phyloP scores from a whole-genome alignment of 2,113 vertebrate species.

The Noturus placidus region DNA sequence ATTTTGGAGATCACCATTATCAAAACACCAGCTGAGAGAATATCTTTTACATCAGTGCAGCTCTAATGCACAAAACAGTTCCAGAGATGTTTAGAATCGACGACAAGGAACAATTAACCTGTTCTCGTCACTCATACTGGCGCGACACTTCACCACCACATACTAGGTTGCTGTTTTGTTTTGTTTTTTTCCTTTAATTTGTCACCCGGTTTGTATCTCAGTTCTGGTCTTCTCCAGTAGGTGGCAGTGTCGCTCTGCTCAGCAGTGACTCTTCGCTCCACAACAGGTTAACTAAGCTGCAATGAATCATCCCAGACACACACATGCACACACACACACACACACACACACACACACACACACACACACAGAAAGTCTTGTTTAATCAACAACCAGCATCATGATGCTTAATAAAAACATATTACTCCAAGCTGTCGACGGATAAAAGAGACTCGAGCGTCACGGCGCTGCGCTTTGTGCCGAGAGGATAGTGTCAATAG shows the following conservation, averaged over 20 bases:
- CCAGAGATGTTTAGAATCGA: not conserved
- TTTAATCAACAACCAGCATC: constrained; percentile 39
- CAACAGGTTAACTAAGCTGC: constrained; percentile 35
- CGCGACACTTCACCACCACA: not conserved
- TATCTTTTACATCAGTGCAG: rapidly evolving
- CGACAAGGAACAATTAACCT: not conserved
- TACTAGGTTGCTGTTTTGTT: not conserved
- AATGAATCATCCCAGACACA: constrained; percentile 18
- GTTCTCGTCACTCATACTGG: not conserved
- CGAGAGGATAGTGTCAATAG: not conserved
- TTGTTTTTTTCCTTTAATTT: not conserved
- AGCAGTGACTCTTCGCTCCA: constrained; percentile 12
- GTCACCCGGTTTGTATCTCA: not conserved
- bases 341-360: constrained; percentile 13
- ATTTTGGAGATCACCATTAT: not conserved
- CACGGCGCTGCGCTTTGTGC: not conserved
- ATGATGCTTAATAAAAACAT: constrained; percentile 37
- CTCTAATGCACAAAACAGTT: not conserved
- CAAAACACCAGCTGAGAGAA: not conserved
- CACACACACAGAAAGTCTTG: constrained; percentile 22
- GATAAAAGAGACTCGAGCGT: not conserved
- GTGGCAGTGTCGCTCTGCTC: constrained; percentile 52
- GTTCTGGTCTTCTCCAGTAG: constrained; percentile 29
- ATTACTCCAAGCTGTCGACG: constrained; percentile 34
- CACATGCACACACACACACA: constrained; percentile 19